Evolutionary conservation across 2,888 invertebrate genomes (phyloP), one percentile per base, ranked within the genome.

Genomic region (Eupithecia inturbata): DNA sequence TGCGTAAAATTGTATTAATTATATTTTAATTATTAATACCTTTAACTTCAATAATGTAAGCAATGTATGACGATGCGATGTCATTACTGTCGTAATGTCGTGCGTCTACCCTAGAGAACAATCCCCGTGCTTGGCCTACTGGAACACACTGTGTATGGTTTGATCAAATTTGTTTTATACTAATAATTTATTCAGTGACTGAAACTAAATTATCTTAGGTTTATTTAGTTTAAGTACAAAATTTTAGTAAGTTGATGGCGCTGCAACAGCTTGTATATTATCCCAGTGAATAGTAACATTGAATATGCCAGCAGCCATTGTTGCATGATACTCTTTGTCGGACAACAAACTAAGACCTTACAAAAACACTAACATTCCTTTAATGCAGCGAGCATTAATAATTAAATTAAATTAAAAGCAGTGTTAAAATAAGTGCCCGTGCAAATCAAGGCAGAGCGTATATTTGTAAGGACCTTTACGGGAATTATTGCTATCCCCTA

Each of bases 311-410:
- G 70, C 62, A 28, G 53, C 22, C 63, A 39, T 63, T 22, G 71
- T 36, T 31, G 66, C 72, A 73, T 69, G 69, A 57, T 69, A 73
- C 64, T 73, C 57, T 33, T 66, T 60, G 57, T 22, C 16, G 22
- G 36, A 41, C 14, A 26, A 66, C 12, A 66, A 66, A 22, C n/a
- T n/a, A 22, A 39, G 66, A 22, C 7, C 66, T 39, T 26, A 36
- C 66, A 66, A 66, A 39, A 39, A 64, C 22, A 22, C 64, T 63
- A 19, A 33, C 63, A 19, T 63, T 33, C n/a, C n/a, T n/a, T 33
- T 22, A 36, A 63, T n/a, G 31, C n/a, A n/a, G n/a, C n/a, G n/a
- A n/a, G n/a, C n/a, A n/a, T n/a, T n/a, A n/a, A n/a, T n/a, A n/a
- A n/a, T n/a, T n/a, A n/a, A n/a, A n/a, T n/a, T n/a, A n/a, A n/a